Percentiles rank a stretch among this genome's conserved stretches.
Conservation (phyloP, 2,888 invertebrate genomes). For the Acanthosepion lycidas region DNA sequence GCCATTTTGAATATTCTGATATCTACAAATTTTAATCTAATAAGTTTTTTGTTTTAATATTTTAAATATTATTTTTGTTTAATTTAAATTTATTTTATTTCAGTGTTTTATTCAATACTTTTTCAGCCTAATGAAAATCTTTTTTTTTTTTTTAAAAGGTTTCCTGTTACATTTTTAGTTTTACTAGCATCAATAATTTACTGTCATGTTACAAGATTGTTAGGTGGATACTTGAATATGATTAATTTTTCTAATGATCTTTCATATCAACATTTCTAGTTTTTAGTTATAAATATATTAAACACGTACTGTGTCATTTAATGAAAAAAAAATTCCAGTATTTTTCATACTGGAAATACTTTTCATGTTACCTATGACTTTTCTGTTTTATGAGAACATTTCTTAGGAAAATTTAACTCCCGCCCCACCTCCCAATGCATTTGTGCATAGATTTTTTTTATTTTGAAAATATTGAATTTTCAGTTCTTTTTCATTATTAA, state of each 20-base stretch:
- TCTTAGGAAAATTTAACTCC: too few relatives aligned
- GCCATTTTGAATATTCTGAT: background rate
- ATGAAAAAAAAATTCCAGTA: too few relatives aligned
- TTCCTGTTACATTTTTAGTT: background rate
- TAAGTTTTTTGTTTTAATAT: background rate
- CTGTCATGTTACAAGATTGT: background rate
- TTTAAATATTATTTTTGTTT: background rate
- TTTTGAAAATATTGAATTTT: too few relatives aligned
- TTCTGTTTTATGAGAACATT: too few relatives aligned
- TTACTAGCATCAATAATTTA: background rate
- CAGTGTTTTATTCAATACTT: background rate
- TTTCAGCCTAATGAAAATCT: background rate
- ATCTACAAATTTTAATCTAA: background rate
- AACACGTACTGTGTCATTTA: too few relatives aligned
- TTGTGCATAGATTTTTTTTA: too few relatives aligned
- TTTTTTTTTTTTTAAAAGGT: background rate
- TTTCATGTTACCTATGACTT: too few relatives aligned
- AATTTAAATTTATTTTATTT: background rate
- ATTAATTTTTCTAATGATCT: background rate
- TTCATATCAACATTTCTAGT: background rate
- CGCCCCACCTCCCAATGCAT: too few relatives aligned
- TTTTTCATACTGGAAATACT: too few relatives aligned
- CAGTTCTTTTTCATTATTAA: too few relatives aligned
- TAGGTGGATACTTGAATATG: background rate
- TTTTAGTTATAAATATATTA: background rate